phyloP scores from a whole-genome alignment of 30 jellyfish, hydroid and myxozoan genomes.

The Hydractinia symbiolongicarpus region DNA sequence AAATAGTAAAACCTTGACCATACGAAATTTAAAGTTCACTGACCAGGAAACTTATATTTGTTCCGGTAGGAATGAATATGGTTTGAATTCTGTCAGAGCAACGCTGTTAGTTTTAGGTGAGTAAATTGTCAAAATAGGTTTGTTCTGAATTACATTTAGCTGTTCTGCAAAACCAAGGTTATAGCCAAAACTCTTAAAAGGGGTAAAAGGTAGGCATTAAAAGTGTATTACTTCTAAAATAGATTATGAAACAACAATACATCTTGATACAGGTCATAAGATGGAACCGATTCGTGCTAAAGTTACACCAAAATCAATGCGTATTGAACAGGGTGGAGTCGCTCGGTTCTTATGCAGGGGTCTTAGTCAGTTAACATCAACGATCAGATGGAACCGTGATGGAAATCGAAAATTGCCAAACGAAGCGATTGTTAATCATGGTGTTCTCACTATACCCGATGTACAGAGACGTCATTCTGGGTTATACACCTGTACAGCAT shows the following conservation, averaged over 20 bases:
- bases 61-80: conserved; percentile 81
- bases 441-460: conserved; percentile 55
- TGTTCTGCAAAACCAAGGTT: too few species aligned
- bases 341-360: conserved; percentile 74
- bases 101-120: conserved; percentile 52
- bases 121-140: background rate
- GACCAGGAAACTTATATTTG: conserved; percentile 80
- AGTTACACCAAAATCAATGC: conserved; percentile 72
- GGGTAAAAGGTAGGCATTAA: background rate
- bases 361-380: conserved; percentile 47
- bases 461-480: conserved; percentile 72
- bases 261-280: conserved; percentile 10
- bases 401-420: conserved; percentile 56
- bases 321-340: conserved; percentile 67
- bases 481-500: conserved; percentile 69
- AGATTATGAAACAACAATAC: background rate
- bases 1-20: conserved; percentile 40
- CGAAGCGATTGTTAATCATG: conserved; percentile 56
- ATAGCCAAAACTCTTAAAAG: background rate
- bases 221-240: background rate
- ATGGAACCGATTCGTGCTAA: conserved; percentile 44
- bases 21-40: conserved; percentile 31
- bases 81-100: conserved; percentile 54
- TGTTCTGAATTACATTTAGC: background rate
- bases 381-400: conserved; percentile 75